Conservation (phyloP, 2,113 vertebrate species). For the Neoarius graeffei region DNA sequence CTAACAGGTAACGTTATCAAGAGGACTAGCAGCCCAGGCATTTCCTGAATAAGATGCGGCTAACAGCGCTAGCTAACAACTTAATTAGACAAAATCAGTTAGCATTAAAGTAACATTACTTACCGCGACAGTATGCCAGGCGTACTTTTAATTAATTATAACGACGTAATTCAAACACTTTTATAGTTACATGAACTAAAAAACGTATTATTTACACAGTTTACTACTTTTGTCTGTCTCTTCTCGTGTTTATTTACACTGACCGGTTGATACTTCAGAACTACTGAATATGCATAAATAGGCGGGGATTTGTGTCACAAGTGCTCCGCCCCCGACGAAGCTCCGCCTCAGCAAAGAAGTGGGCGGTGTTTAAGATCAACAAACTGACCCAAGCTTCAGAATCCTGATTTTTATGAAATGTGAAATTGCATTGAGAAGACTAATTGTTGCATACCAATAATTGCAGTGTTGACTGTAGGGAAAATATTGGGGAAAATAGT, state of each 20-base stretch:
- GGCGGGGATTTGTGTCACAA: not conserved
- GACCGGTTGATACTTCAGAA: conserved; percentile 13
- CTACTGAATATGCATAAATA: conserved; percentile 2
- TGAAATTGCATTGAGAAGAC: not conserved
- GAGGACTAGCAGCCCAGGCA: not conserved
- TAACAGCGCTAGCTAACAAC: conserved; percentile 48
- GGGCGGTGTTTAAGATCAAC: not conserved
- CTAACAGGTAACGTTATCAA: not conserved
- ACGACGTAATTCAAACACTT: not conserved
- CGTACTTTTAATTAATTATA: not conserved
- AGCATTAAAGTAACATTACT: conserved; percentile 1
- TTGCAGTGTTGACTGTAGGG: not conserved
- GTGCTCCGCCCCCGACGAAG: not conserved
- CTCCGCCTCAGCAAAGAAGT: not conserved
- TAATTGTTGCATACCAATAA: not conserved
- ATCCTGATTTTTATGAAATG: not conserved
- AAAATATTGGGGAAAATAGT: not conserved
- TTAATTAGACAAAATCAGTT: conserved; percentile 24
- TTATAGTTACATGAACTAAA: not conserved
- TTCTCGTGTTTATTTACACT: conserved; percentile 34
- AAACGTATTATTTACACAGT: not conserved
- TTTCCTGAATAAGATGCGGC: not conserved
- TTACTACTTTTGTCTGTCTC: not conserved
- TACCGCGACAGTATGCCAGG: not conserved
- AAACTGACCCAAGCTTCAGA: not conserved